Percentiles rank a stretch among this genome's conserved stretches.
Conservation (phyloP, 2,113 vertebrate species). For the Actinemys pallida region DNA sequence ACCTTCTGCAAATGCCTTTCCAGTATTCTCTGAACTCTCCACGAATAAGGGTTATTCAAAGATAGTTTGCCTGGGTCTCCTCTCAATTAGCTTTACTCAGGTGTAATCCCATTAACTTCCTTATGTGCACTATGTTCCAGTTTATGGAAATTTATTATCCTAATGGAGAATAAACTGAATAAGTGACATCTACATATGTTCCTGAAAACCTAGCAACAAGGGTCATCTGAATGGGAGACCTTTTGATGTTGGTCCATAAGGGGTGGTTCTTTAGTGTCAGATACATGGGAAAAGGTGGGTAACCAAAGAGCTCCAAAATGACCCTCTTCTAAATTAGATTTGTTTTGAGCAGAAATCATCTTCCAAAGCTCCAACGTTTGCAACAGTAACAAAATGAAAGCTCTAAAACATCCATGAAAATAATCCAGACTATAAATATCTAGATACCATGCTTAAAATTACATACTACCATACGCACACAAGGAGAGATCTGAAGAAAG, state of each 20-base stretch:
- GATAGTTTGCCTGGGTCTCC: background rate
- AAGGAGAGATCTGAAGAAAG: background rate
- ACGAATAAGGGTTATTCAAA: background rate
- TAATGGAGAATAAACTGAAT: background rate
- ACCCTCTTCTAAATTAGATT: background rate
- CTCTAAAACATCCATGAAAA: background rate
- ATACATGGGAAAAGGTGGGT: background rate
- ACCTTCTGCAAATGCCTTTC: background rate
- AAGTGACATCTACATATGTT: accelerated
- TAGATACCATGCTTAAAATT: background rate
- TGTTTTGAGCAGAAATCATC: background rate
- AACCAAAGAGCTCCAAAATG: background rate
- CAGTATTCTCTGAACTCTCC: background rate
- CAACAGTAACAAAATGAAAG: background rate
- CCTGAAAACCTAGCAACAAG: accelerated
- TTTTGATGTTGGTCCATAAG: accelerated
- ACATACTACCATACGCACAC: background rate
- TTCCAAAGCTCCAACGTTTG: background rate
- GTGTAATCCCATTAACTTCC: accelerated
- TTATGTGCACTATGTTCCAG: background rate
- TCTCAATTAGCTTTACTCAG: background rate
- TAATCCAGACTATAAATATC: background rate
- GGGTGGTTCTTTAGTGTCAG: background rate
- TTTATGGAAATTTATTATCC: accelerated
- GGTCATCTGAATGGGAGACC: background rate